A percentile compares a stretch with the other conserved stretches of the same genome.
Evolutionary conservation across 2,888 invertebrate genomes (phyloP).

Genomic region (Ypsolopha scabrella): DNA sequence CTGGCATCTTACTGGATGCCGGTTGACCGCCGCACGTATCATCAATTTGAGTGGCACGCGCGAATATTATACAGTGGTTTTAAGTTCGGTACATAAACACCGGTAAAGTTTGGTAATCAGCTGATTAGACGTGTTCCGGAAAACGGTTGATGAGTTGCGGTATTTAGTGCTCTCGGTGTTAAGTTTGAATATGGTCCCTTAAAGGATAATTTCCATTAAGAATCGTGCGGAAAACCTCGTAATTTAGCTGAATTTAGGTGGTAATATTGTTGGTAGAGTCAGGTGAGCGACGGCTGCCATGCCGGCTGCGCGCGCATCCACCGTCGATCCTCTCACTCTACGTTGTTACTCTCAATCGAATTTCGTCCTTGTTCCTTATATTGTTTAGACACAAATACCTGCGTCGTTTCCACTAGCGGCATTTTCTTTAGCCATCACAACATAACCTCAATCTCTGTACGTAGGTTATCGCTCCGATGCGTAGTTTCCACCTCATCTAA

Average conservation of each 20-base stretch:
- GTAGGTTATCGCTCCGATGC: conserved; percentile 46
- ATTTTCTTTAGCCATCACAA: conserved; percentile 62
- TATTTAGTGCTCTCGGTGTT: conserved; percentile 31
- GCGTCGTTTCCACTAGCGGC: conserved; percentile 32
- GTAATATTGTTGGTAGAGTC: conserved; percentile 49
- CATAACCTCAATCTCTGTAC: conserved; percentile 63
- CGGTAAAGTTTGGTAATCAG: conserved; percentile 65
- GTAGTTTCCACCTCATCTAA: conserved; percentile 17
- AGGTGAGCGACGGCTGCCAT: conserved; percentile 65
- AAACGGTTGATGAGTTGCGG: conserved; percentile 21
- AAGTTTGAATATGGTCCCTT: conserved; percentile 22
- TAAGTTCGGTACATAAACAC: conserved; percentile 46
- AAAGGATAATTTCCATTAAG: conserved; percentile 21
- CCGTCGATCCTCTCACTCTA: conserved; percentile 34
- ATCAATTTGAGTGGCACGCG: conserved; percentile 37
- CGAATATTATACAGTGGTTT: conserved; percentile 9
- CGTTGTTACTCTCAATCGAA: conserved; percentile 31
- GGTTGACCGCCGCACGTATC: conserved; percentile 16
- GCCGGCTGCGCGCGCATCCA: conserved; percentile 64
- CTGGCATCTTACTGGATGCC: conserved; percentile 32
- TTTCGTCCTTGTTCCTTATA: conserved; percentile 30
- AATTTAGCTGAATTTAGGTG: conserved; percentile 13
- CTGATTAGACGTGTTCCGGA: conserved; percentile 33
- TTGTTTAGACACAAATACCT: background rate
- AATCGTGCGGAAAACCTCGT: conserved; percentile 14